Evolutionary conservation across 2,797 vertebrate genomes (phyloP).

Genomic region (Rhinella marina): DNA sequence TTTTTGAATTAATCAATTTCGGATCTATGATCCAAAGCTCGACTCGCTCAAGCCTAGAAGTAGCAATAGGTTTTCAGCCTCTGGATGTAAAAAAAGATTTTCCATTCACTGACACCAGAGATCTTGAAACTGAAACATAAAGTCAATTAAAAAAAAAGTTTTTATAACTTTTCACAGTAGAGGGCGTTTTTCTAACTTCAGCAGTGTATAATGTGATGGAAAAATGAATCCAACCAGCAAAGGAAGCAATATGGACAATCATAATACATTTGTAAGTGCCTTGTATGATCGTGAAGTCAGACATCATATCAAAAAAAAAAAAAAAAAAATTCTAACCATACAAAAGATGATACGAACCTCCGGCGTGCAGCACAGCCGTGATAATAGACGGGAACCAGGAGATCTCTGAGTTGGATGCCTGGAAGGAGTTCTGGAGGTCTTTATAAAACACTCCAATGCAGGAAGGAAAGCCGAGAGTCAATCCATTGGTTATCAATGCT

Average conservation of each 20-base stretch:
- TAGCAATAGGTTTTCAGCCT: too few relatives aligned
- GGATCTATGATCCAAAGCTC: too few relatives aligned
- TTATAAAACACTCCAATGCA: constrained; percentile 90
- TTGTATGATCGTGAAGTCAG: too few relatives aligned
- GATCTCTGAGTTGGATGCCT: constrained; percentile 87
- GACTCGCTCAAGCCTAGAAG: too few relatives aligned
- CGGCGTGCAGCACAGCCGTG: constrained; percentile 85
- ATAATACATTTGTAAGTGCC: too few relatives aligned
- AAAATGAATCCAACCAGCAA: too few relatives aligned
- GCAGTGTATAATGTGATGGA: too few relatives aligned
- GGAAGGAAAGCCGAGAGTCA: constrained; percentile 86
- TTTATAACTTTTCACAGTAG: background rate
- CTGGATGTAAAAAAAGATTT: too few relatives aligned
- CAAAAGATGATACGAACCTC: constrained; percentile 77
- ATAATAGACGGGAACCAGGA: constrained; percentile 96
- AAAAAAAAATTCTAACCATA: background rate
- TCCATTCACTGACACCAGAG: too few relatives aligned
- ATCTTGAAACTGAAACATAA: background rate
- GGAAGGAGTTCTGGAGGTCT: constrained; percentile 87
- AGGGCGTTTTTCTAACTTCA: background rate
- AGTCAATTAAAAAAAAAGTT: too few relatives aligned
- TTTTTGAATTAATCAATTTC: too few relatives aligned
- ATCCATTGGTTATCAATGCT: constrained; percentile 79
- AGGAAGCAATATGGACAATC: too few relatives aligned
- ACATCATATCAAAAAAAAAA: background rate